Evolutionary conservation across 53 echinoderm and acorn worm genomes (phyloP).

Genomic region (Stichopus horrens): DNA sequence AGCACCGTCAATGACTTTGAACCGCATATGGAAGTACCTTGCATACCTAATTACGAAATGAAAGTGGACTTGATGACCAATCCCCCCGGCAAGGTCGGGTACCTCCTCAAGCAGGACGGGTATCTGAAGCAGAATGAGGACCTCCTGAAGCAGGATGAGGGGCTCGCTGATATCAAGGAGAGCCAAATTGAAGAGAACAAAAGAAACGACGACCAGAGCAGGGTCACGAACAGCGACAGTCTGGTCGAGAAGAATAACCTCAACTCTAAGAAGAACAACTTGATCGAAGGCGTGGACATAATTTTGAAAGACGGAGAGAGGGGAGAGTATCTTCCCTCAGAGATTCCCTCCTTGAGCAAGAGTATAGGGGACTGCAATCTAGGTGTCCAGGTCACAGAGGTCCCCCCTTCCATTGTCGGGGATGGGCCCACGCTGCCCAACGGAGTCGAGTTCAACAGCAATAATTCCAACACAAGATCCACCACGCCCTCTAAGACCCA

Average conservation of each 20-base stretch:
- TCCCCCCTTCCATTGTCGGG: no score
- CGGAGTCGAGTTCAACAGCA: not conserved
- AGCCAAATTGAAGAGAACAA: not conserved
- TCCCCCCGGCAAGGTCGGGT: not conserved
- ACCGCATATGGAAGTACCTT: not conserved
- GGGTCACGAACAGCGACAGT: not conserved
- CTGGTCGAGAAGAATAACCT: not conserved
- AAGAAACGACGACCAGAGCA: not conserved
- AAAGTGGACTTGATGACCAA: not conserved
- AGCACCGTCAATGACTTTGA: constrained; percentile 22
- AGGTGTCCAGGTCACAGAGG: not conserved
- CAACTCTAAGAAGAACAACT: constrained; percentile 4
- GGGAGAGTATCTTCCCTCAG: not conserved
- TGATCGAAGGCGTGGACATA: not conserved
- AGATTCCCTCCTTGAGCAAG: not conserved
- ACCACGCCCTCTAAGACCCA: not conserved
- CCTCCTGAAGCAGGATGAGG: not conserved
- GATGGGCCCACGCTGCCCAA: not conserved
- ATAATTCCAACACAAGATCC: not conserved
- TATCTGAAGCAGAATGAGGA: not conserved
- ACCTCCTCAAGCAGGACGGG: not conserved
- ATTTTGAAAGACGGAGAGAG: not conserved
- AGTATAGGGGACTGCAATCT: not conserved
- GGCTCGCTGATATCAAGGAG: not conserved
- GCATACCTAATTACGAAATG: not conserved